Base-by-base conservation (phyloP, 2,888 invertebrate species). In the Helicoverpa assulta region DNA sequence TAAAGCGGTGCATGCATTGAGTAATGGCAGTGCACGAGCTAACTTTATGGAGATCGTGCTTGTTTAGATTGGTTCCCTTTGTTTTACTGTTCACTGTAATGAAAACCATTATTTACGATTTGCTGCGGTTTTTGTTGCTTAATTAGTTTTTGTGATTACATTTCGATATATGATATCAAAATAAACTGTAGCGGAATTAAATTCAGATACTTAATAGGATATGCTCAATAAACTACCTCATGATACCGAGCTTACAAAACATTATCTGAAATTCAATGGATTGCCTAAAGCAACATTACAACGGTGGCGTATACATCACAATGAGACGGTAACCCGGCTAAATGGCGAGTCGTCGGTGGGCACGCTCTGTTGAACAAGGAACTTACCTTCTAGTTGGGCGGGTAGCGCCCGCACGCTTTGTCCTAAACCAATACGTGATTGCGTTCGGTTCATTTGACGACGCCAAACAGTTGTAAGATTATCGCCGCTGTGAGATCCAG, bases 381-480 rank as follows among this genome's bases (percentile, higher is more conserved):
- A 72, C 68, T 72, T 73, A 73, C 74, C 82, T 81, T 76, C 68
- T 63, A 79, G 68, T 67, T 37, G 72, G 79, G 40, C 74, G 75
- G 73, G 72, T 73, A 68, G 57, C 56, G 67, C 82, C 84, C 84
- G 80, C 82, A 82, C 75, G 74, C 53, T 51, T 68, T 56, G 76
- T 78, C 87, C 88, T 88, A 88, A 88, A 87, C 86, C 85, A 88
- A 88, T 86, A 88, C 78, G 72, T 78, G 82, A 83, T 87, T 80
- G 83, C 72, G 65, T 69, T 67, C 82, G 87, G 79, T 82, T 87
- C 86, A 88, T 88, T 88, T 81, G 76, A 62, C 76, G 61, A 73
- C 76, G 71, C 64, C 83, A 79, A 81, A 83, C 81, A 85, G 69
- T 75, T 81, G 78, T 73, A 70, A 68, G 78, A 72, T 80, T 80